These are phyloP conservation scores for Callopanchax toddi DNA, from an alignment of 2,113 vertebrate species.

Conservation along the genomic window DNA sequence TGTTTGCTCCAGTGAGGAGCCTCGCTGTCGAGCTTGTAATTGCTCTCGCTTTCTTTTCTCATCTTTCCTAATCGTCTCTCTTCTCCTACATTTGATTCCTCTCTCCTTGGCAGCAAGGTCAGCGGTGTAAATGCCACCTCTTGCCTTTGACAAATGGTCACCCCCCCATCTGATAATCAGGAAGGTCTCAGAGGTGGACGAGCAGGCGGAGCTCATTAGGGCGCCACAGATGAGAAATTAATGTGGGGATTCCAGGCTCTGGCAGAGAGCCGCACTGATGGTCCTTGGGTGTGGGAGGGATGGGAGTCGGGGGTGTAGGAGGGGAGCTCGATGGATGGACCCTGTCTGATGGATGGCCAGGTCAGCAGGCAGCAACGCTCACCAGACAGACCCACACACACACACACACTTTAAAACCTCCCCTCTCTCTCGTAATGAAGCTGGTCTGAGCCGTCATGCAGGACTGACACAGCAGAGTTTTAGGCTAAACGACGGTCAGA, in stretches of 20 bases:
- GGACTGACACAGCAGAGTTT: conserved; percentile 39
- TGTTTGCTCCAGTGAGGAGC: too few species aligned
- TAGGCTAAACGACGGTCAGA: conserved; percentile 41
- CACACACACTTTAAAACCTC: conserved; percentile 25
- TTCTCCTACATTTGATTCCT: conserved; percentile 33
- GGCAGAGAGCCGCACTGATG: conserved; percentile 62
- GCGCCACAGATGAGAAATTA: conserved; percentile 75
- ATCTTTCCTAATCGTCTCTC: conserved; percentile 1
- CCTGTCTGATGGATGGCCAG: conserved; percentile 70
- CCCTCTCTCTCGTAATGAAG: conserved; percentile 16
- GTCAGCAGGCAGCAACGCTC: conserved; percentile 65
- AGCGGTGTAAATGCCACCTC: conserved; percentile 74
- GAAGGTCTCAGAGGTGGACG: conserved; percentile 73
- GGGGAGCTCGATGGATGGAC: conserved; percentile 47
- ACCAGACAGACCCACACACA: conserved; percentile 46
- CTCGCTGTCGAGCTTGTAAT: conserved; percentile 29
- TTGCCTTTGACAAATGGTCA: conserved; percentile 75
- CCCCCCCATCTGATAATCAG: conserved; percentile 74
- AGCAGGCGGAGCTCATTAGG: conserved; percentile 80
- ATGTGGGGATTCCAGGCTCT: conserved; percentile 70
- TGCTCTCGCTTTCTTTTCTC: conserved; percentile 34
- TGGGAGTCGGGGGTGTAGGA: neutral
- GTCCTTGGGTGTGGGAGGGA: conserved; percentile 11
- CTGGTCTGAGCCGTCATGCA: conserved; percentile 12
- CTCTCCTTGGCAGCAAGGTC: conserved; percentile 75